A percentile compares a stretch with the other conserved stretches of the same genome.
Conservation (phyloP, 2,113 vertebrate species). For the Limnothrissa miodon region DNA sequence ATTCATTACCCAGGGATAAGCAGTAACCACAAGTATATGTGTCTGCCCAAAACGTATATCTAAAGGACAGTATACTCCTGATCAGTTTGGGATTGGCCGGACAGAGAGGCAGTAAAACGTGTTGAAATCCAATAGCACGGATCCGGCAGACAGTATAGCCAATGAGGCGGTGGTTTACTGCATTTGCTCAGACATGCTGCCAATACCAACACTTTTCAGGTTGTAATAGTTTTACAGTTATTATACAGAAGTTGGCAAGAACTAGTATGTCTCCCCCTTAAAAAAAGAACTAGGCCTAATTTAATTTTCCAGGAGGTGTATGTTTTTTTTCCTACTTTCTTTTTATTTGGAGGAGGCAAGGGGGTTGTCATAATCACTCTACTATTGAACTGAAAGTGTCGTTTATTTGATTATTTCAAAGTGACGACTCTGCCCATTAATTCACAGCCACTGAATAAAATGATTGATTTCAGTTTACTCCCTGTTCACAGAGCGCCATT, state of each 20-base stretch:
- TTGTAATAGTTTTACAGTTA: constrained; percentile 72
- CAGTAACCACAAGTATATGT: background rate
- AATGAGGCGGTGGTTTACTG: constrained; percentile 51
- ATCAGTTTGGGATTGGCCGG: constrained; percentile 17
- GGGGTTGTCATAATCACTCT: constrained; percentile 54
- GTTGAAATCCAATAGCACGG: constrained; percentile 55
- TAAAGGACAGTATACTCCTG: constrained; percentile 5
- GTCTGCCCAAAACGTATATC: background rate
- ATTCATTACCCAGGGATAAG: background rate
- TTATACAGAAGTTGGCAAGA: constrained; percentile 68
- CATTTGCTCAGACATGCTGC: constrained; percentile 54
- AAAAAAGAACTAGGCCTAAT: constrained; percentile 56
- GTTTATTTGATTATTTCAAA: constrained; percentile 62
- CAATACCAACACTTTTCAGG: constrained; percentile 71
- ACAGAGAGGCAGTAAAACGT: constrained; percentile 44
- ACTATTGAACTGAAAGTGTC: constrained; percentile 56
- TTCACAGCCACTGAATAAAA: constrained; percentile 43
- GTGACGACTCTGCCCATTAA: constrained; percentile 36
- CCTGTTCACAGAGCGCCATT: constrained; percentile 34
- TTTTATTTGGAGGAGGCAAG: constrained; percentile 28
- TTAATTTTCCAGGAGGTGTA: constrained; percentile 60
- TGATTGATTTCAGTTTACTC: constrained; percentile 37
- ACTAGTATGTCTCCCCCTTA: background rate
- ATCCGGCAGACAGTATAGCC: constrained; percentile 46
- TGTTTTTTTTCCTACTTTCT: constrained; percentile 44